Conservation (phyloP, 2,797 vertebrate genomes). For the Avahi laniger region DNA sequence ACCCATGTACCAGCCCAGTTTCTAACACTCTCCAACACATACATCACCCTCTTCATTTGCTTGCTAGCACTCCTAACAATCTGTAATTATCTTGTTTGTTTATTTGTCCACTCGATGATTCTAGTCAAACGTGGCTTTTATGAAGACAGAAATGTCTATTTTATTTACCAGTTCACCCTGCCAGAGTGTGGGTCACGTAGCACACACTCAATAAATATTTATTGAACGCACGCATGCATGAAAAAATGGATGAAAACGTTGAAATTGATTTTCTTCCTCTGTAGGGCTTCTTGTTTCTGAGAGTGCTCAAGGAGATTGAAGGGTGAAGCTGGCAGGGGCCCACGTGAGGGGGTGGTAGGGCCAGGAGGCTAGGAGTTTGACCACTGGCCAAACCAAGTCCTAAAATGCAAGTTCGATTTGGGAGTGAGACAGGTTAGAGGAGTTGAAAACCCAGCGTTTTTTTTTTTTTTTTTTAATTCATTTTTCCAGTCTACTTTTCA, state of each 20-base stretch:
- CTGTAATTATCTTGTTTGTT: not conserved
- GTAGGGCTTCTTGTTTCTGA: not conserved
- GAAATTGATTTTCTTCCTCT: not conserved
- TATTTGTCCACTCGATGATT: not conserved
- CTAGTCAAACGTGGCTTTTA: not conserved
- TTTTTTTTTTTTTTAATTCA: not conserved
- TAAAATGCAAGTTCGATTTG: not conserved
- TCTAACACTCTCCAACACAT: not conserved
- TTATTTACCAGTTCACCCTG: not conserved
- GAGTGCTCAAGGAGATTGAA: not conserved
- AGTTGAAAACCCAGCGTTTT: not conserved
- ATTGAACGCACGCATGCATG: not conserved
- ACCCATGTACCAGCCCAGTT: not conserved
- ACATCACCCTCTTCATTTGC: not conserved
- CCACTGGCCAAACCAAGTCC: not conserved
- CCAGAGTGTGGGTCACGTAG: not conserved
- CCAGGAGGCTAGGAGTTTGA: not conserved
- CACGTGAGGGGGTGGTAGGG: not conserved
- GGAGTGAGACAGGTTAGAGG: not conserved
- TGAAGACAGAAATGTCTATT: not conserved
- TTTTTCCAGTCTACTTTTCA: not conserved
- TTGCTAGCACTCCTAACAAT: rapidly evolving
- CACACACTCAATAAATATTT: not conserved
- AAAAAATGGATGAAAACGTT: not conserved
- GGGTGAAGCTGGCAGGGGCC: not conserved